Evolutionary conservation across 2,797 vertebrate species (phyloP).

Genomic region (Liparis tanakae): DNA sequence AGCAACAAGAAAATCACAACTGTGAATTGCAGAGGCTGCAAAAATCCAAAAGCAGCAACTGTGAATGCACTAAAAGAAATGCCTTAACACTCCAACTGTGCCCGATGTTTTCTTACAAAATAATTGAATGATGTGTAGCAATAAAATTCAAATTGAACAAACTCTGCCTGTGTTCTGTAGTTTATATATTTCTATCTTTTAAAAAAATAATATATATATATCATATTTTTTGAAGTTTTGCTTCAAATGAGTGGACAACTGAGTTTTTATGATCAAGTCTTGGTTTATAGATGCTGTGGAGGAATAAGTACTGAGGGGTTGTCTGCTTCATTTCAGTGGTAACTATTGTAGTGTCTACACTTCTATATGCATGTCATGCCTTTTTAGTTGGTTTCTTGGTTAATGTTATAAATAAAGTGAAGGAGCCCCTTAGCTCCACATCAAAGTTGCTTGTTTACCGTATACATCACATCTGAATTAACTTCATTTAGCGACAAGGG

Average conservation of each 20-base stretch:
- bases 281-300: not conserved
- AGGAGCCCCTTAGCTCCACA: too few species aligned
- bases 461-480: too few species aligned
- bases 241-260: too few species aligned
- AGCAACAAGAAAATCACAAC: not conserved
- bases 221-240: too few species aligned
- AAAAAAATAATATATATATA: too few species aligned
- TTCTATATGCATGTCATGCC: not conserved
- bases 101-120: conserved; percentile 13
- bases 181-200: not conserved
- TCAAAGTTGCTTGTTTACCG: too few species aligned
- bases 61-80: conserved; percentile 3
- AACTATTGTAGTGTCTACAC: not conserved
- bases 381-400: too few species aligned
- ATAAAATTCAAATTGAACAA: not conserved
- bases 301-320: not conserved
- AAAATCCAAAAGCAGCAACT: not conserved
- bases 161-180: not conserved
- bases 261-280: too few species aligned
- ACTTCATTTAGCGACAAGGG: too few species aligned
- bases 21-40: not conserved
- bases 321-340: not conserved
- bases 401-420: too few species aligned
- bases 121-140: conserved; percentile 9
- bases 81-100: conserved; percentile 30